Evolutionary conservation across 1,140 invertebrate genomes (phyloP).

Genomic region (Schlechtendalia chinensis): DNA sequence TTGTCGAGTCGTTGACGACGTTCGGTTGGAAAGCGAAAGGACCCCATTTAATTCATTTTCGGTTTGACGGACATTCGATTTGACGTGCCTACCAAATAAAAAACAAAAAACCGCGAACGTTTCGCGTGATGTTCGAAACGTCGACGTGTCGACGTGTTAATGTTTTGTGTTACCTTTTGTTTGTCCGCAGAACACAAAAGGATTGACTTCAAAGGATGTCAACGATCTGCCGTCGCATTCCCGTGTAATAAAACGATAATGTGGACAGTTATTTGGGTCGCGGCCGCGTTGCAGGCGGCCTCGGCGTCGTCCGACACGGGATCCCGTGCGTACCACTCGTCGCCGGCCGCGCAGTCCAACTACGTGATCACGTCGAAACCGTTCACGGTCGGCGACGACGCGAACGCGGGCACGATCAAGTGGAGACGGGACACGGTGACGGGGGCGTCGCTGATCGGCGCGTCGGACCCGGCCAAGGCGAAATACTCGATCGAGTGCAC

Average conservation of each 20-base stretch:
- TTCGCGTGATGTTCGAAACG: too few species aligned
- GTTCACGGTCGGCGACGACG: constrained; percentile 31
- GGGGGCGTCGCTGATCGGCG: constrained; percentile 30
- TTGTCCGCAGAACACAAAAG: not conserved
- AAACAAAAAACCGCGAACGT: too few species aligned
- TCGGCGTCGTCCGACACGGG: constrained; percentile 19
- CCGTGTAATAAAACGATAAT: not conserved
- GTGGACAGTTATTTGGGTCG: not conserved
- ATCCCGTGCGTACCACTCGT: constrained; percentile 12
- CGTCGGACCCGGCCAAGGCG: constrained; percentile 32
- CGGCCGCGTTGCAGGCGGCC: not conserved
- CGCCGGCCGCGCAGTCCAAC: constrained; percentile 18
- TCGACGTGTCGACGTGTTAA: too few species aligned
- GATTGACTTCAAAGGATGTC: constrained; percentile 39
- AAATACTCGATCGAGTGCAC: constrained; percentile 44
- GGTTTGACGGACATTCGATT: too few species aligned
- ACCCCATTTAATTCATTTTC: not conserved
- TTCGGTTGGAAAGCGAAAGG: not conserved
- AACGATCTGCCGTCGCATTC: not conserved
- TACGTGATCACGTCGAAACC: constrained; percentile 39
- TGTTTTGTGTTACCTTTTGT: not conserved
- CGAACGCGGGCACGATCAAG: constrained; percentile 29
- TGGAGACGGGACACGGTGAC: constrained; percentile 43
- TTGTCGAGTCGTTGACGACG: not conserved
- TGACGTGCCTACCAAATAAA: too few species aligned